Evolutionary conservation across 2,888 invertebrate genomes (phyloP).

Genomic region (Hemistola chrysoprasaria): DNA sequence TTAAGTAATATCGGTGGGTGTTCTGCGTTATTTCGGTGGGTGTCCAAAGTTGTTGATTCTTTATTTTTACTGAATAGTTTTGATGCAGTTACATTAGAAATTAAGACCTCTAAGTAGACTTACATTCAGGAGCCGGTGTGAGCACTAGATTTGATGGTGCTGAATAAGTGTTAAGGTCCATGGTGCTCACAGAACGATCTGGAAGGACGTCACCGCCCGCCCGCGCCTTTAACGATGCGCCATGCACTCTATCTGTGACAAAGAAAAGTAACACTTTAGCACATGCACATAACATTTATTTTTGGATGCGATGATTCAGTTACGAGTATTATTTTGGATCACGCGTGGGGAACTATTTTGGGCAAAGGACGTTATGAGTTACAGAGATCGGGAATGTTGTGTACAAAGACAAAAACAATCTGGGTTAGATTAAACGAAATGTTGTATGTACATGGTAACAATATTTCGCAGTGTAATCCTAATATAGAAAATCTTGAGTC

Average conservation of each 20-base stretch:
- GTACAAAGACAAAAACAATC: slow-evolving; percentile 7
- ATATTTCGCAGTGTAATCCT: no score
- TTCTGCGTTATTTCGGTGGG: no score
- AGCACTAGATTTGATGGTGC: slow-evolving; percentile 72
- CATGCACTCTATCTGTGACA: slow-evolving; percentile 64
- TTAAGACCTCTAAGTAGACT: no score
- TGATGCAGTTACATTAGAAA: no score
- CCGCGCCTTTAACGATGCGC: slow-evolving; percentile 54
- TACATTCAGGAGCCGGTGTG: slow-evolving; percentile 76
- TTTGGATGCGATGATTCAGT: slow-evolving; percentile 18
- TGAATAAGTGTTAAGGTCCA: slow-evolving; percentile 65
- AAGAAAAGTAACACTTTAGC: slow-evolving; percentile 11
- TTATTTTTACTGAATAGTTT: no score
- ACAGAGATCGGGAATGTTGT: slow-evolving; percentile 8
- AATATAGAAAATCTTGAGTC: no score
- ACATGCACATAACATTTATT: slow-evolving; percentile 18
- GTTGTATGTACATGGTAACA: no score
- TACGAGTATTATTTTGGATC: slow-evolving; percentile 16
- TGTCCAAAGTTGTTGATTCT: no score
- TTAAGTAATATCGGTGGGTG: no score
- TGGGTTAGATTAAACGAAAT: no score
- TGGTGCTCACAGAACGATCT: slow-evolving; percentile 62
- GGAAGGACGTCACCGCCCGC: slow-evolving; percentile 72
- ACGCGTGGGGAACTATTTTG: slow-evolving; percentile 27
- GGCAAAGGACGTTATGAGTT: slow-evolving; percentile 21